Conservation (phyloP, 2,888 invertebrate species). For the Tipula helvola region DNA sequence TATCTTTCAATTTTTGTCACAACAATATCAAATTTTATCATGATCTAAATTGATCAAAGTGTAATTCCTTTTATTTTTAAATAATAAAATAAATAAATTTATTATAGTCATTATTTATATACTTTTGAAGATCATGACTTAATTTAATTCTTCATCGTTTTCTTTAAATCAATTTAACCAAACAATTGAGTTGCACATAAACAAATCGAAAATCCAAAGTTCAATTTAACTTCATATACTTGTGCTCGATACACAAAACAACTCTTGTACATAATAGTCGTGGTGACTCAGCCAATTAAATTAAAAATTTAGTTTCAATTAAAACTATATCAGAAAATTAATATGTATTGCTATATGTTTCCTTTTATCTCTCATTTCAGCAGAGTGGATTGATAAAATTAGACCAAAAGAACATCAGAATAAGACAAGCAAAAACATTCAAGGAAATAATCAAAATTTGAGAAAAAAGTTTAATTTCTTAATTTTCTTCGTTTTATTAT, state of each 20-base stretch:
- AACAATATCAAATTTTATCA: too few species aligned
- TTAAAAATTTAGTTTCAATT: background rate
- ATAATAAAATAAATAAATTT: too few species aligned
- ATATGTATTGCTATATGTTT: background rate
- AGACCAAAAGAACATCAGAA: background rate
- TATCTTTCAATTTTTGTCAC: too few species aligned
- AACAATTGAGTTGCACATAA: background rate
- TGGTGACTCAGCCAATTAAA: background rate
- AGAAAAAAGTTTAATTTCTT: background rate
- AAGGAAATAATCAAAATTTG: background rate
- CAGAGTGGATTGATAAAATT: background rate
- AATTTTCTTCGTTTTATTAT: background rate
- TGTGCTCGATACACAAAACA: background rate
- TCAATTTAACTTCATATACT: background rate
- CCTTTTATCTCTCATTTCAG: background rate
- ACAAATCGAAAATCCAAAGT: background rate
- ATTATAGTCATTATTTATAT: too few species aligned
- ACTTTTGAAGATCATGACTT: background rate
- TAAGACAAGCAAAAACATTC: background rate
- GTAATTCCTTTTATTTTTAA: too few species aligned
- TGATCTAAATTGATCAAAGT: too few species aligned
- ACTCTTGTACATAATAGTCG: background rate
- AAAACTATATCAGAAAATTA: background rate
- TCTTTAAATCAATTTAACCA: background rate
- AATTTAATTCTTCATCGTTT: background rate